Evolutionary conservation across 2,888 invertebrate genomes (phyloP).

Genomic region (Steinernema scapterisci): DNA sequence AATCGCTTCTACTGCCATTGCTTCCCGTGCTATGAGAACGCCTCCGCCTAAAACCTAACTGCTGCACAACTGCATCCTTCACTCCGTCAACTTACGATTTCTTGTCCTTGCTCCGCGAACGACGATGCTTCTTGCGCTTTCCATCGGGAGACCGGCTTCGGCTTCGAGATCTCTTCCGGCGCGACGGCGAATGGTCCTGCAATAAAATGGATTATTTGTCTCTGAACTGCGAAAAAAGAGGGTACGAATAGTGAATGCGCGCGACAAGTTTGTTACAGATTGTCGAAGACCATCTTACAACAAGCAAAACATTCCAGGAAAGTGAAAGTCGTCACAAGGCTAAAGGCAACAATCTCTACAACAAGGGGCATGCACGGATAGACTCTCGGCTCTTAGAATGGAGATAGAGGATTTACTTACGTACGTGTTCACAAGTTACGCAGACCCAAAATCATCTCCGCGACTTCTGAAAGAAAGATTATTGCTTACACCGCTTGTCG

Average conservation of each 20-base stretch:
- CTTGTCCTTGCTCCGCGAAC: conserved; percentile 26
- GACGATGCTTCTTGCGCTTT: conserved; percentile 17
- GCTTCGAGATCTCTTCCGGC: conserved; percentile 9
- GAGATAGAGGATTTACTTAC: conserved; percentile 30
- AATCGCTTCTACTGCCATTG: too few relatives aligned
- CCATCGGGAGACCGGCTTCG: background rate
- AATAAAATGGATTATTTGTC: background rate
- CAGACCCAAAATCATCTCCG: conserved; percentile 32
- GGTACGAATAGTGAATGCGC: conserved; percentile 28
- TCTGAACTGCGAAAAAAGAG: background rate
- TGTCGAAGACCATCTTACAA: conserved; percentile 28
- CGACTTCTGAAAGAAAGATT: conserved; percentile 32
- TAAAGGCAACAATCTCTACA: background rate
- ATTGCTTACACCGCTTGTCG: conserved; percentile 30
- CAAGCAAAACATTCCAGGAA: conserved; percentile 31
- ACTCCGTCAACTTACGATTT: background rate
- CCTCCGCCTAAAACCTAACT: too few relatives aligned
- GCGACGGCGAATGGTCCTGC: conserved; percentile 13
- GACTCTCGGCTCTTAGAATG: conserved; percentile 3
- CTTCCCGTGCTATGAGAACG: too few relatives aligned
- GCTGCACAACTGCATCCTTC: too few relatives aligned
- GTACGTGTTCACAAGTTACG: conserved; percentile 31
- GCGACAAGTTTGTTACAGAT: conserved; percentile 33
- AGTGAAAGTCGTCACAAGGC: background rate
- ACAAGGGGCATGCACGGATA: conserved; percentile 21